Evolutionary conservation across 1,140 invertebrate genomes (phyloP), one percentile per base, ranked within the genome.

Genomic region (Drosophila pruinosa): DNA sequence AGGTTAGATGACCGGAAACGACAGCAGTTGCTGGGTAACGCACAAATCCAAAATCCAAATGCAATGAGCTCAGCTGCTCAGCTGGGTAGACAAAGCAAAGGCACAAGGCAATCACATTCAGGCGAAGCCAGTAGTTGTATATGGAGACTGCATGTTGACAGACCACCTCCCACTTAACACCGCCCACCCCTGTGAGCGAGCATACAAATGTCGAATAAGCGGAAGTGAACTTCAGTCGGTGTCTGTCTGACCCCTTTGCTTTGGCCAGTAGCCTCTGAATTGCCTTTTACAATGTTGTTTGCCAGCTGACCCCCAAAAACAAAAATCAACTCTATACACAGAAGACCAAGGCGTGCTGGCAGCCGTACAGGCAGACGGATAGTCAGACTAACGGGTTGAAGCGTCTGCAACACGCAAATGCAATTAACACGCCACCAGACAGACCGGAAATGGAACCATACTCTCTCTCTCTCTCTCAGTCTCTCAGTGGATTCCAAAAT

Each of bases 361-460:
- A 21, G 15, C n/a, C n/a, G 26, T 14, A 34, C 17, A 43, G 19
- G 47, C 28, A 31, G 34, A 19, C 15, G 48, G 24, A 45, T 19
- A 19, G 24, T 34, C 5, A n/a, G 8, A 8, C 34, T 14, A 19
- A 34, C 47, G 61, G 15, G 31, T 34, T 62, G 34, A 71, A 63
- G 50, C 58, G 75, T 85, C 67, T 82, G 65, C 82, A 82, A 78
- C 82, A 88, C 83, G 83, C 78, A 88, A 88, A 88, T 88, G 82
- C 82, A 88, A 88, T 88, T 88, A 88, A 88, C 82, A 88, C 82
- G 82, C 78, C 83, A 68, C 63, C 78, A 88, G 82, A 82, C 83
- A 61, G 61, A 72, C 69, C 83, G 82, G 82, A 88, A 88, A 88
- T 88, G 78, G 72, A 88, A 81, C 22, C 61, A 73, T 62, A 59